phyloP scores from a whole-genome alignment of 2,797 vertebrate species.

The Neomorphus geoffroyi region DNA sequence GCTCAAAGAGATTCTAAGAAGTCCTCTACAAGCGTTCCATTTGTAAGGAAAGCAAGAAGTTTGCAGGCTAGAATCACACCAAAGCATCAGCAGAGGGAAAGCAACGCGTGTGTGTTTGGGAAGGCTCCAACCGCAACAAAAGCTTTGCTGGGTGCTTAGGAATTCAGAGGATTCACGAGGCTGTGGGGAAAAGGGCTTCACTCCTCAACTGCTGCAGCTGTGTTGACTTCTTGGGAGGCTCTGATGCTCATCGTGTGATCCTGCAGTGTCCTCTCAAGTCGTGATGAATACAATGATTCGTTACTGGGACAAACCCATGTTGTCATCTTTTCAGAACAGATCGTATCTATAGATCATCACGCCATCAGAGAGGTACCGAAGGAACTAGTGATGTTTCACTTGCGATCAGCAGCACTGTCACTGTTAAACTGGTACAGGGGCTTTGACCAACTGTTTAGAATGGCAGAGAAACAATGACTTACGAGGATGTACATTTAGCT shows the following conservation, averaged over 20 bases:
- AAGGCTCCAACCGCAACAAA: neutral
- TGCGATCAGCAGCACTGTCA: neutral
- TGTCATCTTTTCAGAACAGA: neutral
- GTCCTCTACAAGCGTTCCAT: neutral
- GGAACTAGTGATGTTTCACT: neutral
- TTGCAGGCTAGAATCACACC: neutral
- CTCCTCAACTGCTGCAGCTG: neutral
- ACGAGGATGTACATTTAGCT: neutral
- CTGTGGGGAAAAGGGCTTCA: neutral
- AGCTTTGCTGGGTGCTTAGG: neutral
- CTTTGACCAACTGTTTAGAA: neutral
- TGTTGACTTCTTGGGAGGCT: neutral
- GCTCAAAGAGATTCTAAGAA: neutral
- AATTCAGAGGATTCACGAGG: neutral
- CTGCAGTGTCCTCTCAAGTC: accelerated
- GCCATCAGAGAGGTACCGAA: neutral
- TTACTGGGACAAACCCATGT: neutral
- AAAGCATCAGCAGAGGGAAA: neutral
- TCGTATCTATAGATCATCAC: neutral
- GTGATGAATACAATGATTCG: accelerated
- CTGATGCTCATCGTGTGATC: neutral
- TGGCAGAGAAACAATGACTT: neutral
- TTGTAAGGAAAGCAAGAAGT: neutral
- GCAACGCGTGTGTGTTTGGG: neutral
- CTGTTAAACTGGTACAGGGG: neutral